Evolutionary conservation across 2,113 vertebrate genomes (phyloP).

Genomic region (Cheirogaleus medius): DNA sequence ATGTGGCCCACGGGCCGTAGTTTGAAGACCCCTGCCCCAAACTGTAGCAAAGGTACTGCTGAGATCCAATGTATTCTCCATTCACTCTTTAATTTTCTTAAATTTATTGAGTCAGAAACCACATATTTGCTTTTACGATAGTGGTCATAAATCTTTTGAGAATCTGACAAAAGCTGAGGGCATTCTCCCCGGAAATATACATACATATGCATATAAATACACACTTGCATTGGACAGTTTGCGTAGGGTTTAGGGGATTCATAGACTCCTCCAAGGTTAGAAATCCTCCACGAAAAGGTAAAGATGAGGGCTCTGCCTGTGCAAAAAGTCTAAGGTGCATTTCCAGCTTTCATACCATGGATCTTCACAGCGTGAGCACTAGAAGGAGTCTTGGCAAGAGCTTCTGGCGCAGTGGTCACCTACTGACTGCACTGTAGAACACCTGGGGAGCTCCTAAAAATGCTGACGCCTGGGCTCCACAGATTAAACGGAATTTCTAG

Average conservation of each 20-base stretch:
- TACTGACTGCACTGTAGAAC: not conserved
- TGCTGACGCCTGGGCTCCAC: not conserved
- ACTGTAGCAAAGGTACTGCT: not conserved
- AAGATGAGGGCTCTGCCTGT: not conserved
- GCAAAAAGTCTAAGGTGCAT: not conserved
- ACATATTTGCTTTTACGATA: not conserved
- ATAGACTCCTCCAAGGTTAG: not conserved
- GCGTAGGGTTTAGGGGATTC: not conserved
- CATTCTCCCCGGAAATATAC: not conserved
- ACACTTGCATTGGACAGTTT: not conserved
- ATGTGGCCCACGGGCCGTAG: no score
- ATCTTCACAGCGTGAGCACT: not conserved
- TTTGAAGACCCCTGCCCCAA: no score
- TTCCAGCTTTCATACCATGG: not conserved
- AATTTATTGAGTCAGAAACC: not conserved
- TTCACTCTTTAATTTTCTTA: not conserved
- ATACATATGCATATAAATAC: not conserved
- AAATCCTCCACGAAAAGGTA: not conserved
- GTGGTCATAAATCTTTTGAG: not conserved
- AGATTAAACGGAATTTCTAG: not conserved
- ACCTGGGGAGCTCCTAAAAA: not conserved
- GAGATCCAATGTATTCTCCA: not conserved
- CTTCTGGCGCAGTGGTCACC: not conserved
- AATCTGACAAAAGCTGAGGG: not conserved
- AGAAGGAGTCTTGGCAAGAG: not conserved